Base-by-base conservation (phyloP, 1,140 invertebrate genomes). In the Steinernema feltiae region DNA sequence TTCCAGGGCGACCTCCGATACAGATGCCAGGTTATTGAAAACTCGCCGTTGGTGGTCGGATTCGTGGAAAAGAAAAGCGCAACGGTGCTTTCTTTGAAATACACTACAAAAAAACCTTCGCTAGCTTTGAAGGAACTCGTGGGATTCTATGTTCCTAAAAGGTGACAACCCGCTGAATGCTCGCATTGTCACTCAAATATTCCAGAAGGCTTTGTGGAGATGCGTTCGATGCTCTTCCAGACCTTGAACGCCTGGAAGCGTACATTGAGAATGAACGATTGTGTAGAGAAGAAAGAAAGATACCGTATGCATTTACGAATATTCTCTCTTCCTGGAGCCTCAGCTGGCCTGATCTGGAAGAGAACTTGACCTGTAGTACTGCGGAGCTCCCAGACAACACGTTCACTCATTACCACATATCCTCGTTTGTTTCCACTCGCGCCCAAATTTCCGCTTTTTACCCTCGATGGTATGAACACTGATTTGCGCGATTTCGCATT, bases 401-500 rank as follows among this genome's bases (percentile, higher is more conserved):
- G 17, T 70, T 75, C 21, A 17, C 31, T 24, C 32, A 27, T 17
- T 46, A 74, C 32, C 77, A 75, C 32, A 41, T 79, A 27, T 77
- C 72, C 41, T 80, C 78, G 30, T 79, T 79, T 31, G 78, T 79
- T 7, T 69, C 73, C 35, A 79, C 78, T 70, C 69, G 72, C 29
- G 63, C 76, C 18, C 63, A 79, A 72, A 69, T 79, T 15, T 72
- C 76, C n/a, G 74, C 72, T 15, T 75, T 71, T 32, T 79, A 75
- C 35, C 78, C 78, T 15, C 35, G 32, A 24, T 79, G 78, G 78
- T 78, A 29, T 53, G 78, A 3, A 7, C 17, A 12, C 18, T 48
- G 27, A 48, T 15, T 71, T 17, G 0, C 32, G 21, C 32, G 12
- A 76, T 1, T 1, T 32, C 18, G 24, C 17, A 27, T 18, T 74